These are phyloP conservation scores for Panzeria rudis DNA, from an alignment of 2,888 invertebrate genomes.

Conservation along the genomic window DNA sequence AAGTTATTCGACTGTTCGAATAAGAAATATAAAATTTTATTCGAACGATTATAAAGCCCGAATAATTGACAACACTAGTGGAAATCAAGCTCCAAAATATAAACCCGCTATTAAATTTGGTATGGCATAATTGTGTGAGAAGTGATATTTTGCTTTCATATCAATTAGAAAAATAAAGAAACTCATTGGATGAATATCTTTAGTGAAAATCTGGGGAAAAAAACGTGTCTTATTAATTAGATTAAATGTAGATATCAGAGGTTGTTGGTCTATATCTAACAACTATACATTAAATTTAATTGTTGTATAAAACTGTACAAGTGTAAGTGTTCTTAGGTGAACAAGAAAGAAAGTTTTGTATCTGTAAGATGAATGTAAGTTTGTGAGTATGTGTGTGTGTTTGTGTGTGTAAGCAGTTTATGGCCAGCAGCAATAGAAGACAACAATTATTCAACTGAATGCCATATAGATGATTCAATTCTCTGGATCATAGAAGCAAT, in stretches of 20 bases:
- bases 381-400: not conserved
- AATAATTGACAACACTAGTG: too few species aligned
- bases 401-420: not conserved
- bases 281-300: slow-evolving; percentile 27
- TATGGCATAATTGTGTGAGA: not conserved
- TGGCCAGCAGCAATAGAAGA: slow-evolving; percentile 21
- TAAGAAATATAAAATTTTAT: too few species aligned
- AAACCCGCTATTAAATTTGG: not conserved
- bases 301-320: slow-evolving; percentile 17
- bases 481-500: slow-evolving; percentile 21
- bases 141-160: not conserved
- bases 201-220: not conserved
- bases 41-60: too few species aligned
- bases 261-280: slow-evolving; percentile 1
- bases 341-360: slow-evolving; percentile 38
- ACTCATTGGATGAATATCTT: slow-evolving; percentile 21
- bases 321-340: slow-evolving; percentile 24
- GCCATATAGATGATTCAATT: slow-evolving; percentile 43
- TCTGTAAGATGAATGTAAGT: not conserved
- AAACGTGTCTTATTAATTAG: slow-evolving; percentile 15
- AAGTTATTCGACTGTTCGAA: too few species aligned
- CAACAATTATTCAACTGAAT: slow-evolving; percentile 31
- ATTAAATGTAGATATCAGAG: not conserved
- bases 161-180: not conserved
- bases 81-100: not conserved